Conservation (phyloP, 2,888 invertebrate species). For the Ephialtes manifestator region DNA sequence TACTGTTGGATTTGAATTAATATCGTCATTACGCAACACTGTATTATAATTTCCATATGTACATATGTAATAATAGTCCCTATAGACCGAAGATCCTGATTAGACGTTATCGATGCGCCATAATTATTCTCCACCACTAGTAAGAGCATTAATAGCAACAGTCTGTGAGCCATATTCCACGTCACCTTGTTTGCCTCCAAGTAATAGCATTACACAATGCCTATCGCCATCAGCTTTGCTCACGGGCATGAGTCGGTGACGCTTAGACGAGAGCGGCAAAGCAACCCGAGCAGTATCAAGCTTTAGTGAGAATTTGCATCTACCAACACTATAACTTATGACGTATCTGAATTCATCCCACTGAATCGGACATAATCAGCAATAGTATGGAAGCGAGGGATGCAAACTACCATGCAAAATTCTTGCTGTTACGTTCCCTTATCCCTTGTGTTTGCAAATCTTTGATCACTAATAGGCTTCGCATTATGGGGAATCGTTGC, state of each 20-base stretch:
- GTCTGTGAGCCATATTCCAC: background rate
- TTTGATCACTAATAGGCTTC: background rate
- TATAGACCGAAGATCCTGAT: background rate
- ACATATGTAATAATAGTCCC: background rate
- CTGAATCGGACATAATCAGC: background rate
- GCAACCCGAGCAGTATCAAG: background rate
- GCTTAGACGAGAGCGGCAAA: background rate
- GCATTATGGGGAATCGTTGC: background rate
- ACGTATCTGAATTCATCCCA: background rate
- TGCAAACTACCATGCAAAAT: background rate
- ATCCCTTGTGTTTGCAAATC: background rate
- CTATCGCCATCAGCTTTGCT: slow-evolving; percentile 3
- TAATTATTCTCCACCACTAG: slow-evolving; percentile 4
- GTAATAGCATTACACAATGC: background rate
- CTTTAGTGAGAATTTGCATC: background rate
- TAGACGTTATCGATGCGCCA: background rate
- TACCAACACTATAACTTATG: background rate
- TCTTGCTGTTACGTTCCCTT: background rate
- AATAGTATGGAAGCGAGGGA: background rate
- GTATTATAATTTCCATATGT: background rate
- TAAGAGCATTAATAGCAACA: slow-evolving; percentile 9
- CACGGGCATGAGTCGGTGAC: background rate
- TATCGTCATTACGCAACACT: no score
- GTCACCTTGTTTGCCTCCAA: background rate
- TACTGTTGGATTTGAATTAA: no score